A percentile compares a stretch with the other conserved stretches of the same genome.
Evolutionary conservation across 2,113 vertebrate genomes (phyloP).

Genomic region (Semicossyphus pulcher): DNA sequence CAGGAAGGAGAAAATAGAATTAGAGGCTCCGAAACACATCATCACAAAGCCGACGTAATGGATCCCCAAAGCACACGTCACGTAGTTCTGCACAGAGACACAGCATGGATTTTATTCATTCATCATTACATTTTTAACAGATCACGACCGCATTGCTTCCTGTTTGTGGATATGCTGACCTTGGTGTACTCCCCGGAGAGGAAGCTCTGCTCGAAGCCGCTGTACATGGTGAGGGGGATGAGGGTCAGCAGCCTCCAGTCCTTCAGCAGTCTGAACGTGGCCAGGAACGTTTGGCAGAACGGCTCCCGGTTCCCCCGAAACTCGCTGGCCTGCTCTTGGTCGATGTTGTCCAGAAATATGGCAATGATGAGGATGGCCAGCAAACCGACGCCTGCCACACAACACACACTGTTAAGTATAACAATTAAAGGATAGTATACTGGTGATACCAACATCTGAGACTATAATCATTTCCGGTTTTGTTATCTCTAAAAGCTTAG

Average conservation of each 20-base stretch:
- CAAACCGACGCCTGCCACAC: constrained; percentile 86
- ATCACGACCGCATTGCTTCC: neutral
- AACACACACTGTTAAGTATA: neutral
- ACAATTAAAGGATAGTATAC: too few relatives aligned
- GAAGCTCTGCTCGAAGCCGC: constrained; percentile 95
- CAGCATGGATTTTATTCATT: neutral
- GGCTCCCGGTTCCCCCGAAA: constrained; percentile 79
- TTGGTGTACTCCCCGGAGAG: constrained; percentile 94
- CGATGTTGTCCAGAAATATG: constrained; percentile 88
- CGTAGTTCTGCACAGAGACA: constrained; percentile 84
- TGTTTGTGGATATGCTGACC: constrained; percentile 75
- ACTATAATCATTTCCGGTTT: too few relatives aligned
- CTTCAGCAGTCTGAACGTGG: constrained; percentile 88
- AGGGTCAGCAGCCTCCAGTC: constrained; percentile 89
- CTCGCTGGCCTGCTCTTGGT: constrained; percentile 60
- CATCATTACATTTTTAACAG: neutral
- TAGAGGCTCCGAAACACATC: constrained; percentile 92
- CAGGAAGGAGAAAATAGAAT: constrained; percentile 87
- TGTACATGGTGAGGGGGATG: constrained; percentile 93
- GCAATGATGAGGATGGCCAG: constrained; percentile 89
- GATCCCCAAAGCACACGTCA: constrained; percentile 93
- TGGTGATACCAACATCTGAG: too few relatives aligned
- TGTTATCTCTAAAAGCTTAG: too few relatives aligned
- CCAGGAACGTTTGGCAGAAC: constrained; percentile 86
- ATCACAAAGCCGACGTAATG: constrained; percentile 90